Percentiles rank a stretch among this genome's conserved stretches.
These are phyloP conservation scores for Strix aluco DNA, from an alignment of 2,113 vertebrate species.

Conservation along the genomic window DNA sequence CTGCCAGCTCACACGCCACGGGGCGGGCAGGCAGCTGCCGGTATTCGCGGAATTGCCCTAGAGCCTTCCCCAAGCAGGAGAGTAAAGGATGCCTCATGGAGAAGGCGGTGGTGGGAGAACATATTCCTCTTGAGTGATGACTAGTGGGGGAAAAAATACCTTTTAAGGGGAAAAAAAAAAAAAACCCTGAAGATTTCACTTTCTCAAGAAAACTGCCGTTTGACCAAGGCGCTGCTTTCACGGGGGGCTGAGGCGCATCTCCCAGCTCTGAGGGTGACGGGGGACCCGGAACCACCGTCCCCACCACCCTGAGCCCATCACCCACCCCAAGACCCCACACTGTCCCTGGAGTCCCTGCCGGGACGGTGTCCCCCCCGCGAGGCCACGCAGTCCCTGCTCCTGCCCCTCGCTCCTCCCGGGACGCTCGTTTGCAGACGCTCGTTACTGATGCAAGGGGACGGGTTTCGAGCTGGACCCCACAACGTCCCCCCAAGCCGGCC, in stretches of 20 bases:
- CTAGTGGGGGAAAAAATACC: not conserved
- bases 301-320: not conserved
- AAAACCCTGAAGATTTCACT: not conserved
- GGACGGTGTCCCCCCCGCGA: not conserved
- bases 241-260: not conserved
- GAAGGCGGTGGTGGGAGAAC: not conserved
- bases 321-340: not conserved
- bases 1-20: not conserved
- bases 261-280: not conserved
- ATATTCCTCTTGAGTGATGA: not conserved
- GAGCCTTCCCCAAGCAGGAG: not conserved
- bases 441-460: not conserved
- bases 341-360: not conserved
- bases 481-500: rapidly evolving
- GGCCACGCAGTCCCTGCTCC: not conserved
- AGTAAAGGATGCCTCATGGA: not conserved
- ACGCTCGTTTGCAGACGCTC: not conserved
- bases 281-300: rapidly evolving
- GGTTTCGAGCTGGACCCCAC: rapidly evolving
- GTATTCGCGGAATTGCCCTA: not conserved
- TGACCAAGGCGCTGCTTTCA: not conserved
- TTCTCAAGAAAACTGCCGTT: not conserved
- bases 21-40: not conserved
- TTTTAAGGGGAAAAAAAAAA: rapidly evolving
- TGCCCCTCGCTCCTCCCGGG: not conserved